Conservation (phyloP, 2,797 vertebrate genomes). For the Acipenser oxyrinchus region DNA sequence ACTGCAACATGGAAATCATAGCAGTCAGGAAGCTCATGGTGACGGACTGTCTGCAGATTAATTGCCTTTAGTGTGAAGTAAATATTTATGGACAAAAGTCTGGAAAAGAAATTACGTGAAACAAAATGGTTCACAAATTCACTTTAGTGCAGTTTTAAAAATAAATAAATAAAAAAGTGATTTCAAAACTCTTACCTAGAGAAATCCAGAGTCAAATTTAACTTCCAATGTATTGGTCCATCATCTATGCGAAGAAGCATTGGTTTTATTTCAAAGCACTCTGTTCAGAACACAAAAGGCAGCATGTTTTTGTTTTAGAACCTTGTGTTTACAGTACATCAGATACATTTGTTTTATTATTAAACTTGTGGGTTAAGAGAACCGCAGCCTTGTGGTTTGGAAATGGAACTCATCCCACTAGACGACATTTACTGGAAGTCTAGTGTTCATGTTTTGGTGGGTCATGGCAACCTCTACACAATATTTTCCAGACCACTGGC, state of each 20-base stretch:
- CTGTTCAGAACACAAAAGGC: slow-evolving; percentile 45
- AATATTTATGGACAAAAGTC: slow-evolving; percentile 75
- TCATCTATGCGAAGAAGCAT: slow-evolving; percentile 30
- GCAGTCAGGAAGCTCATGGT: slow-evolving; percentile 88
- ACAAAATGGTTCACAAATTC: slow-evolving; percentile 17
- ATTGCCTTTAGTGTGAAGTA: slow-evolving; percentile 83
- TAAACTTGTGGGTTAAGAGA: slow-evolving; percentile 14
- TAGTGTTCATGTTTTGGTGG: not conserved
- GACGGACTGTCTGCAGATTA: slow-evolving; percentile 86
- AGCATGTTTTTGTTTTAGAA: not conserved
- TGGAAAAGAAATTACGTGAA: slow-evolving; percentile 42
- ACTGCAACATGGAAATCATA: slow-evolving; percentile 80
- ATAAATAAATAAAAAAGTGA: not conserved
- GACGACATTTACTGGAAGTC: not conserved
- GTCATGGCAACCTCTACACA: not conserved
- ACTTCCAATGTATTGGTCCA: slow-evolving; percentile 33
- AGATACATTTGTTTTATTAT: not conserved
- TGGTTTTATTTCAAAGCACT: slow-evolving; percentile 74
- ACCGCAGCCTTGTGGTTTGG: not conserved
- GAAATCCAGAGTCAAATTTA: slow-evolving; percentile 82
- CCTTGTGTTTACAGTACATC: not conserved
- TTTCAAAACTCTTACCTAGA: slow-evolving; percentile 62
- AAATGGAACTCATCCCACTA: not conserved
- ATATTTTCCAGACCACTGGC: not conserved
- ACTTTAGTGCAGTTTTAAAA: not conserved